These are phyloP conservation scores for Riparia riparia DNA, from an alignment of 2,113 vertebrate genomes.

Conservation along the genomic window DNA sequence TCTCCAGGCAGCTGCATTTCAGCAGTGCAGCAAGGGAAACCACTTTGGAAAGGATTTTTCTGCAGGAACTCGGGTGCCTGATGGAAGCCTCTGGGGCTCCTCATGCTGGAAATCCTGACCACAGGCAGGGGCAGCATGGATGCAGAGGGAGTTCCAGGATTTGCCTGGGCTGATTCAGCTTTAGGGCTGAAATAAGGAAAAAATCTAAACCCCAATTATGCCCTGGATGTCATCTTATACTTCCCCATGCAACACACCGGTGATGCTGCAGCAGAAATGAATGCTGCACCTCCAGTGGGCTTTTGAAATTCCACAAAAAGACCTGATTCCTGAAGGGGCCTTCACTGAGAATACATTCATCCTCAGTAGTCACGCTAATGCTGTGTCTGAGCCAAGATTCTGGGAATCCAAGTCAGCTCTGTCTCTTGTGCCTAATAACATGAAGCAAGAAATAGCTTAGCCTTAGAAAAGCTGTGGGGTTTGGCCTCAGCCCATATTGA, in stretches of 20 bases:
- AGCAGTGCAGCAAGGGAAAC: not conserved
- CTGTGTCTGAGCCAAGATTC: not conserved
- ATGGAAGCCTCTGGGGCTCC: fast-evolving
- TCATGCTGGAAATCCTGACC: fast-evolving
- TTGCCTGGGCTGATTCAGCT: not conserved
- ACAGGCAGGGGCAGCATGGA: fast-evolving
- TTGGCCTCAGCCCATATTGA: slow-evolving; percentile 28
- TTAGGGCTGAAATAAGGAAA: not conserved
- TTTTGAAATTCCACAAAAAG: not conserved
- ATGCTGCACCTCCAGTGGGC: not conserved
- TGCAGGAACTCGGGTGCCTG: fast-evolving
- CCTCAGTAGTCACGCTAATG: not conserved
- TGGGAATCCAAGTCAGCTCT: slow-evolving; percentile 25
- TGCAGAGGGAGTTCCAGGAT: not conserved
- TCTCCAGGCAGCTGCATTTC: not conserved
- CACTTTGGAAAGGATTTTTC: not conserved
- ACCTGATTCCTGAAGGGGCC: not conserved
- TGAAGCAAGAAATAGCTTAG: slow-evolving; percentile 44
- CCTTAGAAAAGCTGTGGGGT: slow-evolving; percentile 12
- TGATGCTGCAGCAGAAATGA: not conserved
- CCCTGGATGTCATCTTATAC: not conserved
- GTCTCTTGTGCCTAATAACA: slow-evolving; percentile 48
- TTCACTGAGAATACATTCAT: not conserved
- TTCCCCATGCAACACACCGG: fast-evolving
- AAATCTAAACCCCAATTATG: not conserved